Conservation (phyloP, 2,888 invertebrate genomes). For the Ptilodon capucinus region DNA sequence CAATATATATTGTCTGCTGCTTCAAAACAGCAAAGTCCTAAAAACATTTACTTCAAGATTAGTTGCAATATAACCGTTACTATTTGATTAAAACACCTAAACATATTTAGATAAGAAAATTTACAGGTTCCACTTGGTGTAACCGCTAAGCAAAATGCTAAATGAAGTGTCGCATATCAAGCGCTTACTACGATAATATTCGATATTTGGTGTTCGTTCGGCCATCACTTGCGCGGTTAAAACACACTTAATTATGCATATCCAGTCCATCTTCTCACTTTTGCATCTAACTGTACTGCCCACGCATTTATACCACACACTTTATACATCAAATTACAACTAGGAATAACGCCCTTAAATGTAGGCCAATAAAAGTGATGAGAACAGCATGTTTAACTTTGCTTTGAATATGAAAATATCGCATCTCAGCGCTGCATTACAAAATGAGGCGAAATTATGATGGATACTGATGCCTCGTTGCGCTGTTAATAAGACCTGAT, state of each 20-base stretch:
- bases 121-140: background rate
- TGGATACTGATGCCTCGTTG: conserved; percentile 77
- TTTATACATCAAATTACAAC: conserved; percentile 16
- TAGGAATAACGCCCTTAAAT: conserved; percentile 40
- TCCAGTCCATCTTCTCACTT: conserved; percentile 46
- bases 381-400: conserved; percentile 34
- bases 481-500: conserved; percentile 74
- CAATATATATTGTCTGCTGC: background rate
- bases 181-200: background rate
- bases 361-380: conserved; percentile 28
- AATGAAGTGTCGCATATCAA: background rate
- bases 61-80: background rate
- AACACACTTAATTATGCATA: conserved; percentile 29
- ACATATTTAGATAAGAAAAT: background rate
- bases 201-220: background rate
- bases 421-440: conserved; percentile 66
- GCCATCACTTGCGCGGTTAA: background rate
- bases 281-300: conserved; percentile 51
- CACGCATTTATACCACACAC: conserved; percentile 49
- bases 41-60: background rate
- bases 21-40: background rate
- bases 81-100: background rate
- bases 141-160: background rate
- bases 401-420: conserved; percentile 67
- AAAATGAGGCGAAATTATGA: conserved; percentile 81